Evolutionary conservation across 2,888 invertebrate genomes (phyloP).

Genomic region (Mesoligia furuncula): DNA sequence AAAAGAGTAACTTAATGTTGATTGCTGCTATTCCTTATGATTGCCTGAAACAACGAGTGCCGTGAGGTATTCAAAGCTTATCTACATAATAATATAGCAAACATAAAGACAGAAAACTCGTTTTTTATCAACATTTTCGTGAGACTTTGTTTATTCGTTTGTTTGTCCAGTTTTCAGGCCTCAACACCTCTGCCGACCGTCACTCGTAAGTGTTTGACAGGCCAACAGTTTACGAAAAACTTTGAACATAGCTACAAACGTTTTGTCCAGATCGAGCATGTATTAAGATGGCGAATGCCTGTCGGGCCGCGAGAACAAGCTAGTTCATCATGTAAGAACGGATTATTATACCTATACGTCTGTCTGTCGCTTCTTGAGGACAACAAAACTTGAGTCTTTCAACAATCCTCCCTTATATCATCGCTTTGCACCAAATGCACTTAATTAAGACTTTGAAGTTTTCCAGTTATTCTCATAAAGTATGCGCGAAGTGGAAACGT

Average conservation of each 20-base stretch:
- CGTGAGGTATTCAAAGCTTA: not conserved
- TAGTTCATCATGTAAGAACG: not conserved
- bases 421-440: conserved; percentile 13
- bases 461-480: conserved; percentile 29
- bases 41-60: not conserved
- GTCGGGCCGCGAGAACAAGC: not conserved
- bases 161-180: conserved; percentile 10
- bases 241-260: not conserved
- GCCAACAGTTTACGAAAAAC: not conserved
- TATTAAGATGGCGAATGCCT: not conserved
- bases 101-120: not conserved
- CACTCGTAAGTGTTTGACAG: not conserved
- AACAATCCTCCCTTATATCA: not conserved
- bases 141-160: conserved; percentile 28
- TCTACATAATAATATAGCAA: not conserved
- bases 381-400: conserved; percentile 1
- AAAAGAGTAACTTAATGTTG: conserved; percentile 9
- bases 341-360: not conserved
- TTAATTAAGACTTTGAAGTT: conserved; percentile 48
- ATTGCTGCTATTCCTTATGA: not conserved
- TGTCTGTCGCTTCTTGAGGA: not conserved
- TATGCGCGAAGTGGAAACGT: conserved; percentile 26
- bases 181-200: conserved; percentile 1
- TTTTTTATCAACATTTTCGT: conserved; percentile 6
- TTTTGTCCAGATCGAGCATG: not conserved